These are phyloP conservation scores for Tenthredo notha DNA, from an alignment of 2,888 invertebrate genomes.

Conservation along the genomic window DNA sequence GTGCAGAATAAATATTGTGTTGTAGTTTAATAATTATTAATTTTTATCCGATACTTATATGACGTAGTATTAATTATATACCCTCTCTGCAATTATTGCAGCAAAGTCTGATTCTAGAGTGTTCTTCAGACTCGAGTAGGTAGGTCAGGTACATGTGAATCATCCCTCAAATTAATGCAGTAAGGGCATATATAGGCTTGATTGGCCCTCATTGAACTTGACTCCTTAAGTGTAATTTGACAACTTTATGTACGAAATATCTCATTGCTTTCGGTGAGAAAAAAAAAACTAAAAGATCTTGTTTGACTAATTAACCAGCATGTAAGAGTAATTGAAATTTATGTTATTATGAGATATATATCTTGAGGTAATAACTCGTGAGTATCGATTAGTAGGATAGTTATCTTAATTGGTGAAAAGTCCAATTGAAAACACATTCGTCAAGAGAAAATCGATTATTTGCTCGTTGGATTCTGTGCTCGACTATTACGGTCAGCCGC, in stretches of 20 bases:
- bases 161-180: not conserved
- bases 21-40: not conserved
- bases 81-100: not conserved
- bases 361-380: not conserved
- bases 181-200: no score
- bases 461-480: constrained; percentile 4
- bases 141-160: not conserved
- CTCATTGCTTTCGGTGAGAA: no score
- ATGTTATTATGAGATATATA: not conserved
- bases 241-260: not conserved
- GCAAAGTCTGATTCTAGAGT: not conserved
- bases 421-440: constrained; percentile 4
- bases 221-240: not conserved
- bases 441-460: not conserved
- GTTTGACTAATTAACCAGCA: no score
- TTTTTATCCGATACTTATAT: not conserved
- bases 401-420: not conserved
- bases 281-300: no score
- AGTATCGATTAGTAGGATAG: not conserved
- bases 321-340: not conserved
- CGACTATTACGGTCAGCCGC: constrained; percentile 21
- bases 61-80: not conserved
- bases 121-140: not conserved
- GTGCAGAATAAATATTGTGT: not conserved
- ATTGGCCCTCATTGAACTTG: no score